Percentiles rank a stretch among this genome's conserved stretches.
These are phyloP conservation scores for Pseudolaguvia tuberculata DNA, from an alignment of 2,113 vertebrate species.

Conservation along the genomic window DNA sequence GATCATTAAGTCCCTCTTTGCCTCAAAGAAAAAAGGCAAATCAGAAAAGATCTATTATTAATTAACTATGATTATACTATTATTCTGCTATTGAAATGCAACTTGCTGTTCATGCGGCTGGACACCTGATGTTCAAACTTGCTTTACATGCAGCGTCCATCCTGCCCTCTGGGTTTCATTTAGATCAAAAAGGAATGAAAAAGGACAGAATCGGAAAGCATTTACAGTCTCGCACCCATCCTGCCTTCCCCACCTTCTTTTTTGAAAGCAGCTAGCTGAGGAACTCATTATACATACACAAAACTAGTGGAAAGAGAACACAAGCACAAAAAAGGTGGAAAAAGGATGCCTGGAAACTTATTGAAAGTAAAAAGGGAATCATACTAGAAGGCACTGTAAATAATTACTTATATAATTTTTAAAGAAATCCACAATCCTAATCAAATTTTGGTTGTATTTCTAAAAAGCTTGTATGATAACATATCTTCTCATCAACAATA, in stretches of 20 bases:
- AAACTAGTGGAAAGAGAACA: slow-evolving; percentile 36
- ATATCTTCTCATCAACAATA: not conserved
- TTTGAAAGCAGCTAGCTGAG: slow-evolving; percentile 51
- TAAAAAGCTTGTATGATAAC: not conserved
- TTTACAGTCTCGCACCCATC: slow-evolving; percentile 62
- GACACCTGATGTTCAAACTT: slow-evolving; percentile 49
- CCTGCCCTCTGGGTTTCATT: slow-evolving; percentile 61
- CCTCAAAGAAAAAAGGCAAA: slow-evolving; percentile 95
- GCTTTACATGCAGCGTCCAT: slow-evolving; percentile 61
- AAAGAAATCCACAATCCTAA: not conserved
- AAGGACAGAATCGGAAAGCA: slow-evolving; percentile 61
- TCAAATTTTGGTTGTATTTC: not conserved
- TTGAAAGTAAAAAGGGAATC: slow-evolving; percentile 2
- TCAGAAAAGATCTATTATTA: slow-evolving; percentile 91
- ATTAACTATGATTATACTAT: slow-evolving; percentile 60
- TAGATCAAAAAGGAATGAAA: slow-evolving; percentile 67
- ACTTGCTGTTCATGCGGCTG: slow-evolving; percentile 57
- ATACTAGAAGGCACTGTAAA: not conserved
- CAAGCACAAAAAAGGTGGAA: not conserved
- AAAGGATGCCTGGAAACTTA: slow-evolving; percentile 42
- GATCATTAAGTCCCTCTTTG: slow-evolving; percentile 63
- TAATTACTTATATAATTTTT: not conserved
- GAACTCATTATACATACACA: slow-evolving; percentile 56
- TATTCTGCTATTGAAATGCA: slow-evolving; percentile 49
- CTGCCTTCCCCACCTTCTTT: slow-evolving; percentile 56